Percentiles rank a stretch among this genome's conserved stretches.
phyloP scores from a whole-genome alignment of 1,140 invertebrate species.

The Sycophaga agraensis region DNA sequence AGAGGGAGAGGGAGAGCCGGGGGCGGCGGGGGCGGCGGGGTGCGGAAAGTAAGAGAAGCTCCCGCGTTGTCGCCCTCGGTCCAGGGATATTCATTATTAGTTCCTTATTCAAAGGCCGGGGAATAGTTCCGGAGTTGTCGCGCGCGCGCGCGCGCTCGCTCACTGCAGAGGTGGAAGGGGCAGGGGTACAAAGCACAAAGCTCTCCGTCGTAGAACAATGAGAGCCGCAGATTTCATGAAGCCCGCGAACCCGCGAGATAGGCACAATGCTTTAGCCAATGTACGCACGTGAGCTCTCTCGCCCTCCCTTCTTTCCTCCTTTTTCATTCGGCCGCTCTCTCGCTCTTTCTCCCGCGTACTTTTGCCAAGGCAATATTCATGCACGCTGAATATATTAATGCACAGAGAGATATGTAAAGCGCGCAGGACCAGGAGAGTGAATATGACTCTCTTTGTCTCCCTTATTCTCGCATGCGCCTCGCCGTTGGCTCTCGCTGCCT shows the following conservation, averaged over 20 bases:
- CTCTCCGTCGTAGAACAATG: conserved; percentile 53
- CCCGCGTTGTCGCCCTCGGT: conserved; percentile 35
- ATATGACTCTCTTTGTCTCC: conserved; percentile 20
- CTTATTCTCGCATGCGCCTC: conserved; percentile 12
- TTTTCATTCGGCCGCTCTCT: neutral
- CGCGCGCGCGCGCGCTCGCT: too few species aligned
- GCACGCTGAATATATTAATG: conserved; percentile 59
- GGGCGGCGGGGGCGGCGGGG: conserved; percentile 9
- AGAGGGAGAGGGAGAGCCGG: conserved; percentile 12
- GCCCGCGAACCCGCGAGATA: conserved; percentile 46
- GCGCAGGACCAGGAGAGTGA: conserved; percentile 26
- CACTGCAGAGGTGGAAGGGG: neutral
- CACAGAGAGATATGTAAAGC: conserved; percentile 50
- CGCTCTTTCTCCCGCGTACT: conserved; percentile 4
- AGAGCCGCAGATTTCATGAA: conserved; percentile 58
- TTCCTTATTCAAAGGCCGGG: conserved; percentile 57
- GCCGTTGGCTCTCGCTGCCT: too few species aligned
- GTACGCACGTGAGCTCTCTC: conserved; percentile 38
- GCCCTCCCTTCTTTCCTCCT: conserved; percentile 32
- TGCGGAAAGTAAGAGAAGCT: conserved; percentile 27
- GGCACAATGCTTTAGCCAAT: conserved; percentile 53
- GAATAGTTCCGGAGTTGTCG: conserved; percentile 56
- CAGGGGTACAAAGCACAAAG: conserved; percentile 57
- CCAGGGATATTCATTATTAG: conserved; percentile 56
- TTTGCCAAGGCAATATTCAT: conserved; percentile 49